A percentile compares a stretch with the other conserved stretches of the same genome.
phyloP scores from a whole-genome alignment of 2,113 vertebrate genomes.

The Nyctibius bracteatus region DNA sequence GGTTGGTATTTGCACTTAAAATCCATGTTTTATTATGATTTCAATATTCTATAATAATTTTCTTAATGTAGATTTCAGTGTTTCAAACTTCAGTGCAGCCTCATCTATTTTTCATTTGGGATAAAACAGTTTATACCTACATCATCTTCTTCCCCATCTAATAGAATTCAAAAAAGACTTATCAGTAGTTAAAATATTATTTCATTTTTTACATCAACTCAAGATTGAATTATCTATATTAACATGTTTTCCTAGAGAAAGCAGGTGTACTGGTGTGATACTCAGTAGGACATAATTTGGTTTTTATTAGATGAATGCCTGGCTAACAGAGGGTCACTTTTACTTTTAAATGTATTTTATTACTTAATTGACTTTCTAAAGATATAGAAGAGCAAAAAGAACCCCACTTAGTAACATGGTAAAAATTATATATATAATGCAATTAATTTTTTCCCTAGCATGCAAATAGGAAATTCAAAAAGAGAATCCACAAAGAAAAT shows the following conservation, averaged over 20 bases:
- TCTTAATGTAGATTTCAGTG: not conserved
- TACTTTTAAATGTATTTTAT: not conserved
- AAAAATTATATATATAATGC: not conserved
- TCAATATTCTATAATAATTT: not conserved
- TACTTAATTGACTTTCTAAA: not conserved
- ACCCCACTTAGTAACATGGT: accelerated
- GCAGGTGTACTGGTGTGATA: not conserved
- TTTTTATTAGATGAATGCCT: not conserved
- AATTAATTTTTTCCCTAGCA: not conserved
- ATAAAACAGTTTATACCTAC: not conserved
- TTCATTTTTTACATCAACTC: not conserved
- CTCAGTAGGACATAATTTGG: not conserved
- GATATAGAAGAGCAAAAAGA: not conserved
- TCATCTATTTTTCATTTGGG: not conserved
- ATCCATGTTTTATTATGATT: not conserved
- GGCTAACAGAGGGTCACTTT: not conserved
- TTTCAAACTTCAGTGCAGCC: not conserved
- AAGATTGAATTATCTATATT: not conserved
- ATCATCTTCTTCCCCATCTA: not conserved
- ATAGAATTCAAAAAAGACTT: not conserved
- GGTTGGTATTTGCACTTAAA: not conserved
- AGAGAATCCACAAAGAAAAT: not conserved
- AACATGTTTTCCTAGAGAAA: not conserved
- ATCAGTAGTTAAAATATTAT: not conserved
- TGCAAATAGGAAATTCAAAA: not conserved